These are phyloP conservation scores for Drosophila suboccidentalis DNA, from an alignment of 2,888 invertebrate species.

Conservation along the genomic window DNA sequence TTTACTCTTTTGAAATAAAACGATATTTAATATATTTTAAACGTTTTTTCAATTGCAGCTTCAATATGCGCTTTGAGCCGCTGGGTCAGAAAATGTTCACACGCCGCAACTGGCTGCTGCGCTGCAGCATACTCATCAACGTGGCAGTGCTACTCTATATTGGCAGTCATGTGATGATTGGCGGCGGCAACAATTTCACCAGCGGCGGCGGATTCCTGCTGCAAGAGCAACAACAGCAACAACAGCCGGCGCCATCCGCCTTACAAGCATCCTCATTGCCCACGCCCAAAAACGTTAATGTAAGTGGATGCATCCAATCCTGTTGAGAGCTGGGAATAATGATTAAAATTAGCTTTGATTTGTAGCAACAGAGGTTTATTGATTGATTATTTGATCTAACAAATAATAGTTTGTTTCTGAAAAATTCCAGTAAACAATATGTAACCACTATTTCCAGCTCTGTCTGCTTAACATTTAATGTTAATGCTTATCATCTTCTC, in stretches of 20 bases:
- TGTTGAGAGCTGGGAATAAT: neutral
- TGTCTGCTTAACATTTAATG: too few species aligned
- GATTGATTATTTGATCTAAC: too few species aligned
- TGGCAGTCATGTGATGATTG: constrained; percentile 88
- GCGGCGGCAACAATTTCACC: constrained; percentile 84
- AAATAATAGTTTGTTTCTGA: too few species aligned
- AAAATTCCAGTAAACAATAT: too few species aligned
- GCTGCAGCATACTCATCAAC: constrained; percentile 91
- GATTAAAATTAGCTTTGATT: neutral
- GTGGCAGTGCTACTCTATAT: constrained; percentile 90
- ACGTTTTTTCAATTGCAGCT: constrained; percentile 46
- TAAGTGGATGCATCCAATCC: constrained; percentile 23
- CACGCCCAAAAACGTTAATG: constrained; percentile 70
- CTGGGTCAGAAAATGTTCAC: constrained; percentile 86
- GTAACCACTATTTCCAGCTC: too few species aligned
- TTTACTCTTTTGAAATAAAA: constrained; percentile 4
- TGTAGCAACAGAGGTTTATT: too few species aligned
- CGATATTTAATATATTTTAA: constrained; percentile 5
- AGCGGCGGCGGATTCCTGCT: constrained; percentile 82
- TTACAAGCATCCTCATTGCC: constrained; percentile 59
- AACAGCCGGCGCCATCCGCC: constrained; percentile 57
- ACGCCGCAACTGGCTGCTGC: constrained; percentile 90
- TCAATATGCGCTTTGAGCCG: constrained; percentile 83
- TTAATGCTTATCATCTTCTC: too few species aligned
- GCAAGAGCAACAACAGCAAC: constrained; percentile 77